These are phyloP conservation scores for Tiaroga cobitis DNA, from an alignment of 2,797 vertebrate species.

Conservation along the genomic window DNA sequence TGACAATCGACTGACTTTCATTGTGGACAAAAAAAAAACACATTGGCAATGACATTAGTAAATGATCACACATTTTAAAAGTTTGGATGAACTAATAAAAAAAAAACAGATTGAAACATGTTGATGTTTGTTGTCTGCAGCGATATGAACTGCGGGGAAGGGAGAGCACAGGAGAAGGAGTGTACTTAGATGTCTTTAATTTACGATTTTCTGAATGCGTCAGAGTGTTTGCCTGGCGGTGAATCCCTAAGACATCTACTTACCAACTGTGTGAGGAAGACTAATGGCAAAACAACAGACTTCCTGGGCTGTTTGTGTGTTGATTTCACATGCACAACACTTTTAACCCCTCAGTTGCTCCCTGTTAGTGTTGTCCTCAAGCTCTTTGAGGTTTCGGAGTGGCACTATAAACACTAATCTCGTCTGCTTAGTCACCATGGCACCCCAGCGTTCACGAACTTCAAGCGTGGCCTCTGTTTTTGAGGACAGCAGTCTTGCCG, in stretches of 20 bases:
- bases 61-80: neutral
- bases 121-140: slow-evolving; percentile 3
- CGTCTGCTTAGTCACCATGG: slow-evolving; percentile 4
- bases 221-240: neutral
- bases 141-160: neutral
- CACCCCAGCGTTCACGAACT: slow-evolving; percentile 1
- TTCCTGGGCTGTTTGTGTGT: slow-evolving; percentile 25
- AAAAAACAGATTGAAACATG: neutral
- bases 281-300: slow-evolving; percentile 40
- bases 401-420: slow-evolving; percentile 9
- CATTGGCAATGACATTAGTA: neutral
- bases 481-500: slow-evolving; percentile 10
- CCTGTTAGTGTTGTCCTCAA: neutral
- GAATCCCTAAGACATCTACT: slow-evolving; percentile 19
- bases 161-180: neutral
- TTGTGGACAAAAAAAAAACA: neutral
- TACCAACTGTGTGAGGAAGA: slow-evolving; percentile 20
- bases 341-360: neutral
- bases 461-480: slow-evolving; percentile 1
- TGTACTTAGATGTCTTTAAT: slow-evolving; percentile 23
- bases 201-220: neutral
- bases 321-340: neutral
- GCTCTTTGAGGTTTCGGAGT: slow-evolving; percentile 5
- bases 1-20: neutral
- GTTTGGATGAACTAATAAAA: neutral